Evolutionary conservation across 2,113 vertebrate species (phyloP), one percentile per base, ranked within the genome.

Genomic region (Acanthisitta chloris): DNA sequence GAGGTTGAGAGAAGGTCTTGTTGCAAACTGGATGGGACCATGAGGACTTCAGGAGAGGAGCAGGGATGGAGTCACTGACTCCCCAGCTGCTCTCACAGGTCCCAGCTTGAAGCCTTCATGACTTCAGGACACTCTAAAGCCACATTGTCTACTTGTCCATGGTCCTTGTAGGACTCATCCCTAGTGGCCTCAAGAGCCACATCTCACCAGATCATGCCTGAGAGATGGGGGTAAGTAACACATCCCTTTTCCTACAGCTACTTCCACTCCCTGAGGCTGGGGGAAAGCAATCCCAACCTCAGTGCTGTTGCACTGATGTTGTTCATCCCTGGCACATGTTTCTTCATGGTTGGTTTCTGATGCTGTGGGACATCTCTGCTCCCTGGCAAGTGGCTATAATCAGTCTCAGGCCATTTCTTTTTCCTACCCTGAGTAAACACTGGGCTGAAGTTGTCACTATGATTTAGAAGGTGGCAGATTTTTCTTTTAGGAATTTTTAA

Each of bases 371-470:
- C 52, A 46, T 71, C 91, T 73, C 49, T 34, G 45, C 48, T 42
- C 84, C 86, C 71, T 81, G 55, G 78, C 17, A 2, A 81, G 81
- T 90, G 94, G 84, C 91, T 90, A 88, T 79, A 92, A 94, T 84
- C 94, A 95, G 76, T 73, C 85, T 90, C 91, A 95, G 94, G 58
- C 71, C 81, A 92, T 94, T 96, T 84, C n/a, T 86, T 95, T 96
- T 93, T 92, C 82, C 91, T 57, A 4, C 89, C 19, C 8, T 5
- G 29, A 49, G 23, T 86, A 94, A 97, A 94, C 73, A 55, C 23
- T 7, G n/a, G 48, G 70, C 81, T 93, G 79, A 85, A 94, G 81
- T 81, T 70, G 73, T 82, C 88, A 43, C 94, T 5, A 26, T n/a
- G 55, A 93, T 81, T 79, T 51, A 49, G 81, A 58, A 49, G 66